Base-by-base conservation (phyloP, 1,140 invertebrate species). In the Neodiprion fabricii region DNA sequence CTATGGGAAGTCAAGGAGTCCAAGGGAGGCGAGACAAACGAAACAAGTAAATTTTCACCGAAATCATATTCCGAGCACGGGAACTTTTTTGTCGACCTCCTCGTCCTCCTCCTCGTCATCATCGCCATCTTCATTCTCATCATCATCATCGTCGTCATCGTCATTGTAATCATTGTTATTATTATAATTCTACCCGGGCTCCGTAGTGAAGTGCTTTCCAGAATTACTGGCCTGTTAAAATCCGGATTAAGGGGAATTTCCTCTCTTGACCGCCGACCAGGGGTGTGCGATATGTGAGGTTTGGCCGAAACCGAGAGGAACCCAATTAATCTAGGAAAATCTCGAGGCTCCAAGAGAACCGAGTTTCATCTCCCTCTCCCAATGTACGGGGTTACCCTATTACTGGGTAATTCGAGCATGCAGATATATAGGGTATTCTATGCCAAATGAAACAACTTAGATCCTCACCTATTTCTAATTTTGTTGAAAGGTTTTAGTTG, bases 211-310 rank as follows among this genome's bases (percentile, higher is more conserved):
- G 53, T 17, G 53, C 11, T 61, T 61, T 61, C 9, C 11, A 9
- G 7, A 61, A 61, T 61, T 61, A 61, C 53, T 61, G 53, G n/a
- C 11, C 53, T 61, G 53, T 61, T 61, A 61, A 61, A 61, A 61
- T 61, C 53, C 53, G 53, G 53, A 61, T 61, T 61, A 12, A 17
- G n/a, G 7, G 5, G 11, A 61, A 17, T 14, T 14, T 61, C n/a
- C 9, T 61, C 53, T 17, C 53, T 61, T 8, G 5, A 61, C 53
- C 53, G n/a, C 53, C 4, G n/a, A 61, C 5, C 53, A 17, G 53
- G 53, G 53, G 4, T 61, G 53, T 40, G 28, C 28, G 28, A 5
- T 40, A 40, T 40, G 28, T 40, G 28, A 40, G 28, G 28, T 40
- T 40, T 3, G 28, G 28, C 28, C 28, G 28, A 40, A 40, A 40